Evolutionary conservation across 2,888 invertebrate species (phyloP).

Genomic region (Apamea sordens): DNA sequence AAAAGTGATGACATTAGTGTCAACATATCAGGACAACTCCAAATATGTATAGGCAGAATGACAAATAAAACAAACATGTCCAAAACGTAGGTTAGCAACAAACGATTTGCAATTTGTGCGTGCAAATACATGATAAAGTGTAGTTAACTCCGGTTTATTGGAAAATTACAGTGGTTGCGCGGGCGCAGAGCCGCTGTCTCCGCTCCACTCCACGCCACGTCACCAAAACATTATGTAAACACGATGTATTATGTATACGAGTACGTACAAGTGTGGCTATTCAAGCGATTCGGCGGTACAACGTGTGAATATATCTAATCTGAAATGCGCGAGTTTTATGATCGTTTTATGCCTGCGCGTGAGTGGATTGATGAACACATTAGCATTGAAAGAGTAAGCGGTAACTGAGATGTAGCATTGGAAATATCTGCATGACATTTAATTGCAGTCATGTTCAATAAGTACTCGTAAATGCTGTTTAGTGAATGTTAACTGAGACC

Average conservation of each 20-base stretch:
- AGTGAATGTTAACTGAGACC: constrained; percentile 11
- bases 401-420: constrained; percentile 49
- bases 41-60: constrained; percentile 25
- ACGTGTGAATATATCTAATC: constrained; percentile 65
- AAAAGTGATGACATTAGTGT: constrained; percentile 25
- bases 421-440: constrained; percentile 34
- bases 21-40: constrained; percentile 16
- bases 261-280: constrained; percentile 46
- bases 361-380: constrained; percentile 63
- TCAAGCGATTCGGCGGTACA: constrained; percentile 54
- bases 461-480: constrained; percentile 11
- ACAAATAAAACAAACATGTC: constrained; percentile 34
- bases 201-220: constrained; percentile 56
- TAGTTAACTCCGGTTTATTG: constrained; percentile 68
- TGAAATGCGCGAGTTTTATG: constrained; percentile 63
- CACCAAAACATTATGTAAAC: constrained; percentile 67
- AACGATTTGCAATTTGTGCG: constrained; percentile 58
- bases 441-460: constrained; percentile 8
- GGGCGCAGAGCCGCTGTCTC: constrained; percentile 61
- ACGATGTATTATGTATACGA: constrained; percentile 55
- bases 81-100: constrained; percentile 54
- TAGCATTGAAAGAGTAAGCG: constrained; percentile 57
- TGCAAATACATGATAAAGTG: constrained; percentile 57
- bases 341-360: constrained; percentile 59
- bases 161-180: constrained; percentile 72